These are phyloP conservation scores for Micromesistius poutassou DNA, from an alignment of 2,797 vertebrate genomes.

Conservation along the genomic window DNA sequence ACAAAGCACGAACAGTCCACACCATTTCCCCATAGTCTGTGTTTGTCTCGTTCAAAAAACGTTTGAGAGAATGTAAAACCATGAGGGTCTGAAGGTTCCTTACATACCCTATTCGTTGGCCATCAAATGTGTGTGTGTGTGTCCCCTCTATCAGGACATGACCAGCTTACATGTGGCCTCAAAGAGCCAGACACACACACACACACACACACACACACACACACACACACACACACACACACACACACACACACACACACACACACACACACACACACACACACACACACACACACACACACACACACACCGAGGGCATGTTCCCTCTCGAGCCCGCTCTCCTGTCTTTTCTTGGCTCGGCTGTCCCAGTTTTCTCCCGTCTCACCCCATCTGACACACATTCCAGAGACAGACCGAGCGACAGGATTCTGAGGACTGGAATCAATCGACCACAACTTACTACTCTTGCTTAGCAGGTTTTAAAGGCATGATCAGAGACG, in stretches of 20 bases:
- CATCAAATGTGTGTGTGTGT: not conserved
- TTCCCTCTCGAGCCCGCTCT: conserved; percentile 54
- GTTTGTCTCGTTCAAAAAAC: not conserved
- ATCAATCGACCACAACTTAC: conserved; percentile 28
- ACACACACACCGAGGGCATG: conserved; percentile 31
- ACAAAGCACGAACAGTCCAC: not conserved
- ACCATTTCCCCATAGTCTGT: not conserved
- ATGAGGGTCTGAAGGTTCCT: too few relatives aligned
- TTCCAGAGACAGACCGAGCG: conserved; percentile 44
- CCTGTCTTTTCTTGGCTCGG: conserved; percentile 53
- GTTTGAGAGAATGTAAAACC: too few relatives aligned
- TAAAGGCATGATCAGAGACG: not conserved
- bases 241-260: conserved; percentile 6
- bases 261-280: not conserved
- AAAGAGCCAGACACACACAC: not conserved
- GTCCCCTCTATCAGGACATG: not conserved
- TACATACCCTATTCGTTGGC: not conserved
- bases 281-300: not conserved
- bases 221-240: not conserved
- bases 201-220: not conserved
- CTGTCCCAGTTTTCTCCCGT: conserved; percentile 63
- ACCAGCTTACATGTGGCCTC: conserved; percentile 1
- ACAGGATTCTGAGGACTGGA: conserved; percentile 40
- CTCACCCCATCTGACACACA: conserved; percentile 64
- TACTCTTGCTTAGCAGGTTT: not conserved